Percentiles rank a stretch among this genome's conserved stretches.
phyloP scores from a whole-genome alignment of 2,113 vertebrate species.

The Dipodomys ordii region DNA sequence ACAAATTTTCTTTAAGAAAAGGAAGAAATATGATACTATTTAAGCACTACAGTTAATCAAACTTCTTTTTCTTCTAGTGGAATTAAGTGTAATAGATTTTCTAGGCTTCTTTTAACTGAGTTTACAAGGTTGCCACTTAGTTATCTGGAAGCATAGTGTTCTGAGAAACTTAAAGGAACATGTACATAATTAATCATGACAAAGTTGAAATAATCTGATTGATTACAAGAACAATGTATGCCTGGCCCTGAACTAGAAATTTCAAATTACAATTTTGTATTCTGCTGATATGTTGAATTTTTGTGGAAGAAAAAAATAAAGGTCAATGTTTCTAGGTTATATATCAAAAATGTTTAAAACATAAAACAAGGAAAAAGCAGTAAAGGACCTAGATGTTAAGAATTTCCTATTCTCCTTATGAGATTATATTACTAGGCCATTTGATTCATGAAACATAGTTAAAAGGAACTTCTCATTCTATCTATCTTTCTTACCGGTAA shows the following conservation, averaged over 20 bases:
- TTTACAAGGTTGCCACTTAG: constrained; percentile 64
- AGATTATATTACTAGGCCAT: constrained; percentile 10
- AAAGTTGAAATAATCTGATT: constrained; percentile 82
- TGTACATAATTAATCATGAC: constrained; percentile 81
- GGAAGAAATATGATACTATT: constrained; percentile 44
- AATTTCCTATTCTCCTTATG: constrained; percentile 44
- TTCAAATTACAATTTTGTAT: constrained; percentile 81
- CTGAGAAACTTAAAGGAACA: constrained; percentile 75
- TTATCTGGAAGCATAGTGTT: constrained; percentile 69
- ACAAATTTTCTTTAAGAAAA: constrained; percentile 53
- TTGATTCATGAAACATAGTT: constrained; percentile 30
- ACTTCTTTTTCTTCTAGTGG: constrained; percentile 28
- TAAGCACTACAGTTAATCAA: constrained; percentile 59
- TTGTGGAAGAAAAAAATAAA: background rate
- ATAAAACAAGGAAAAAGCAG: background rate
- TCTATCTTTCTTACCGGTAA: background rate
- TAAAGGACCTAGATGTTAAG: constrained; percentile 29
- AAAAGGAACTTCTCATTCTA: background rate
- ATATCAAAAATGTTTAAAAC: constrained; percentile 40
- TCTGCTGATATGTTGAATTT: constrained; percentile 72
- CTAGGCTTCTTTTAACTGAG: constrained; percentile 59
- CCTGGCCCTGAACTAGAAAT: constrained; percentile 73
- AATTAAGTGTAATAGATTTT: constrained; percentile 58
- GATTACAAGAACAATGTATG: constrained; percentile 80
- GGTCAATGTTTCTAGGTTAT: constrained; percentile 44